phyloP scores from a whole-genome alignment of 2,888 invertebrate genomes.

The Microctonus aethiopoides region DNA sequence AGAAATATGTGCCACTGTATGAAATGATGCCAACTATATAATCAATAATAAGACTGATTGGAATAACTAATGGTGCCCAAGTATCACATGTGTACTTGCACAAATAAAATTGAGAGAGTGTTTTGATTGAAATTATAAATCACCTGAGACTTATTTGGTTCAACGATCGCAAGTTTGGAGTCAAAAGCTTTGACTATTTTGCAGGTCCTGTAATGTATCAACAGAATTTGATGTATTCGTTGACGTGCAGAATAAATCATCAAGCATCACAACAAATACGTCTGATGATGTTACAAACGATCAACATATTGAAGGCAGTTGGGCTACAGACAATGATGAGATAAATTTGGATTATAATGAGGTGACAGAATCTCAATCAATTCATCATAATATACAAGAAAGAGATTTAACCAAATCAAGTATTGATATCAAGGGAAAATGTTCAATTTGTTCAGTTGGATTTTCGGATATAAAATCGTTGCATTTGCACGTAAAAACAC shows the following conservation, averaged over 20 bases:
- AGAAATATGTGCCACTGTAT: not conserved
- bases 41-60: not conserved
- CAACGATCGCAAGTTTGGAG: conserved; percentile 44
- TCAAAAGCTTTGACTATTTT: conserved; percentile 62
- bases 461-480: conserved; percentile 22
- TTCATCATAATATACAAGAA: not conserved
- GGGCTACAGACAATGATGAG: not conserved
- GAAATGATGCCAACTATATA: not conserved
- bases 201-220: conserved; percentile 58
- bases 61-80: not conserved
- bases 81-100: not conserved
- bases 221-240: conserved; percentile 56
- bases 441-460: conserved; percentile 28
- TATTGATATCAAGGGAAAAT: conserved; percentile 28
- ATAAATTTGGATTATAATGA: not conserved
- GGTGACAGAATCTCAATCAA: conserved; percentile 1
- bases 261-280: conserved; percentile 41
- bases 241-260: conserved; percentile 53
- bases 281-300: conserved; percentile 22
- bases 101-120: not conserved
- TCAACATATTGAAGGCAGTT: not conserved
- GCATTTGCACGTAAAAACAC: conserved; percentile 22
- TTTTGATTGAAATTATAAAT: not conserved
- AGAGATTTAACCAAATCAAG: too few relatives aligned
- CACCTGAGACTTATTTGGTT: not conserved